Conservation (phyloP, 2,797 vertebrate genomes). For the Decapterus maruadsi region DNA sequence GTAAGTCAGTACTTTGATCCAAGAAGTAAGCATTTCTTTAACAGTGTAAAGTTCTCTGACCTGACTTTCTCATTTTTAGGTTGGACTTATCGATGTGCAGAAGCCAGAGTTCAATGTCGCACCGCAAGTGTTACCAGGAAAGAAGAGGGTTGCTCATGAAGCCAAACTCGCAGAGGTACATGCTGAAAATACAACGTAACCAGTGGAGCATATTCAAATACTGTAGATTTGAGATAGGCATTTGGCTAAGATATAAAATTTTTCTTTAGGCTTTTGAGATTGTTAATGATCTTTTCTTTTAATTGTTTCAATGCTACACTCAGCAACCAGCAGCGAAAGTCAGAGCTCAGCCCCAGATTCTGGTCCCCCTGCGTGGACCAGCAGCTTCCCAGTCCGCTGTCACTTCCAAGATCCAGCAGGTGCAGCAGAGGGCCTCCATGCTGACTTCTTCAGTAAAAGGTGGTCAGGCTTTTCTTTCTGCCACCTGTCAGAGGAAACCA, state of each 20-base stretch:
- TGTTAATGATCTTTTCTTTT: background rate
- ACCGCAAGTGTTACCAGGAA: constrained; percentile 48
- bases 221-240: background rate
- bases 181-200: background rate
- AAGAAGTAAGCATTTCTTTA: background rate
- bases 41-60: background rate
- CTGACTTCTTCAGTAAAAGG: constrained; percentile 72
- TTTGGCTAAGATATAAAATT: background rate
- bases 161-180: constrained; percentile 81
- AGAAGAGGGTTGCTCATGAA: constrained; percentile 82
- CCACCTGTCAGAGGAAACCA: constrained; percentile 62
- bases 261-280: background rate
- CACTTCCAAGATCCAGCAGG: constrained; percentile 59
- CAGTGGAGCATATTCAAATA: background rate
- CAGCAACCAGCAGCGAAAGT: constrained; percentile 59
- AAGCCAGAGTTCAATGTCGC: constrained; percentile 51
- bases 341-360: constrained; percentile 76
- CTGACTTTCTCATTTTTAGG: constrained; percentile 55
- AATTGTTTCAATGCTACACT: background rate
- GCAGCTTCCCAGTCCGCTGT: constrained; percentile 27
- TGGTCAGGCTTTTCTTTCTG: constrained; percentile 75
- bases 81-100: constrained; percentile 23
- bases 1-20: constrained; percentile 65
- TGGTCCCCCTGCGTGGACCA: constrained; percentile 73
- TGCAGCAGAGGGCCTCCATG: constrained; percentile 70